Base-by-base conservation (phyloP, 1,140 invertebrate species). In the Temnothorax curvispinosus region DNA sequence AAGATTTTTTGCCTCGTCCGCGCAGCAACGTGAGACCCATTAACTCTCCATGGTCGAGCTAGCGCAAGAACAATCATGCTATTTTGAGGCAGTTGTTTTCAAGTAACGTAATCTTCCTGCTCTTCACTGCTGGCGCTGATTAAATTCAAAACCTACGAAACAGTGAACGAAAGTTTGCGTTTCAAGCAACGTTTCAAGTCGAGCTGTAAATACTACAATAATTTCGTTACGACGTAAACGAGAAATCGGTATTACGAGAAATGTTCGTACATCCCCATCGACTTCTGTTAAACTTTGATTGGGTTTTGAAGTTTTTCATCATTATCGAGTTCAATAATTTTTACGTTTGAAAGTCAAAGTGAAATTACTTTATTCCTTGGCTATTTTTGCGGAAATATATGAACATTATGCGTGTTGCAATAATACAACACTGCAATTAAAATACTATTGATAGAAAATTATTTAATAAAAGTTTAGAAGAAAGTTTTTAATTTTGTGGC, bases 91-190 rank as follows among this genome's bases (percentile, higher is more conserved):
- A 92, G 91, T 92, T 92, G n/a, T 67, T 74, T 72, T 74, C n/a
- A 91, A 91, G 91, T 92, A 92, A 92, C 90, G 90, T 91, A 93
- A 93, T 89, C 86, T 82, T 56, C 15, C 41, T 27, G 56, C n/a
- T 65, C 64, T 18, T 76, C 54, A 54, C 52, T 76, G 60, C 44
- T 64, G 50, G 84, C 75, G 80, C 89, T 91, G 88, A 91, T 91
- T 91, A 91, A 91, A 91, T 91, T 91, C 88, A 82, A 65, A 69
- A 58, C 44, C 47, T 47, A 38, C 60, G 65, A 76, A 91, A 88
- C 50, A 84, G 81, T 71, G 75, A 65, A 86, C 58, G 54, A 75
- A 89, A 91, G 74, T 91, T 91, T 38, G 47, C 85, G 64, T 90
- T 88, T 90, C 86, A 27, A 72, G 27, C 71, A 54, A 21, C 21